phyloP scores from a whole-genome alignment of 2,113 vertebrate genomes.

The Trichechus manatus region DNA sequence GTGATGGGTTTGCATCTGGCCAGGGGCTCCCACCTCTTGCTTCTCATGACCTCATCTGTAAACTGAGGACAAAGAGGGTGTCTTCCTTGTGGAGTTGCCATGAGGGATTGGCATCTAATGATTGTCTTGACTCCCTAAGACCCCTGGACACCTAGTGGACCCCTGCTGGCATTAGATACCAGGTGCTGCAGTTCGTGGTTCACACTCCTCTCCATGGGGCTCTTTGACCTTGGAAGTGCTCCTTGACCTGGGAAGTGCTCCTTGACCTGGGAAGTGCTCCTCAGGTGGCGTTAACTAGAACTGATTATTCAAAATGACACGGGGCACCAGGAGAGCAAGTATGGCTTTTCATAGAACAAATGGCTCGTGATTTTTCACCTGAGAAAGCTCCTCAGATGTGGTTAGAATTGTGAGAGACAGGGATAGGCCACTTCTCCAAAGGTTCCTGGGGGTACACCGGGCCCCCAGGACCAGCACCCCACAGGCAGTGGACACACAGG shows the following conservation, averaged over 20 bases:
- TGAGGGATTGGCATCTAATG: neutral
- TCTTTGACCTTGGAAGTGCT: neutral
- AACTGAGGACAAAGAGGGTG: neutral
- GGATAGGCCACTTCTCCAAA: neutral
- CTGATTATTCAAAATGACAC: neutral
- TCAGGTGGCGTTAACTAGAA: neutral
- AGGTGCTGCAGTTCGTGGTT: neutral
- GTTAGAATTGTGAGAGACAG: neutral
- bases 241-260: neutral
- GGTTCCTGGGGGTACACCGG: neutral
- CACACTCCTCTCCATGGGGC: neutral
- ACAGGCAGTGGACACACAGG: neutral
- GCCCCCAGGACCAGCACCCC: neutral
- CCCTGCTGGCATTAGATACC: neutral
- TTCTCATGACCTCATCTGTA: neutral
- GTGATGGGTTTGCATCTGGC: neutral
- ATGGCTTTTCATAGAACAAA: neutral
- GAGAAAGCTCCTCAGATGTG: neutral
- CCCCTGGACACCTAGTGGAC: neutral
- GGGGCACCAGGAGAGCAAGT: neutral
- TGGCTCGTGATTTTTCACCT: neutral
- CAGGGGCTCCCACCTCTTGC: neutral
- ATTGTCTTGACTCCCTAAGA: neutral
- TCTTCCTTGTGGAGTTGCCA: neutral
- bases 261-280: neutral